Evolutionary conservation across 2,797 vertebrate species (phyloP), one percentile per base, ranked within the genome.

Genomic region (Sphaeramia orbicularis): DNA sequence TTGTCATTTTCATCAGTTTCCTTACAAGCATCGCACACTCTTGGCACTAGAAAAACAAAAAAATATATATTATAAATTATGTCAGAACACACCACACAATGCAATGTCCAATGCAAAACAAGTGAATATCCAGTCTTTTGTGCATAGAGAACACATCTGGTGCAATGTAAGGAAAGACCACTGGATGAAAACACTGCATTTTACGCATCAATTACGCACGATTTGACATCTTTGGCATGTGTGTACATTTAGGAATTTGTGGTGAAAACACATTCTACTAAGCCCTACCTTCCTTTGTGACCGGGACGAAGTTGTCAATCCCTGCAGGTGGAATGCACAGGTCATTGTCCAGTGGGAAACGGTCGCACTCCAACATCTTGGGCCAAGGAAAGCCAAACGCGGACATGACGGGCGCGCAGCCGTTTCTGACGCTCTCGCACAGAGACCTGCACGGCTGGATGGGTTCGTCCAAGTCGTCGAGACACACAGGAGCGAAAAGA

Each of bases 381-480:
- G 98, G 97, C 98, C 98, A 99, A 1, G 97, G 98, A 73, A 97
- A 99, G 67, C 98, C 98, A 54, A 99, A 99, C 30, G 96, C 96
- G 41, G 95, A 96, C 98, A 99, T 99, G 30, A 99, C 97, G 0
- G 98, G 98, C 10, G 95, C 96, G 86, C 98, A 99, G 79, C 96
- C 96, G 72, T 92, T 85, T 78, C 94, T 95, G 77, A 99, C 98
- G 87, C 94, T 94, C 71, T 96, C 95, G 76, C 98, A 99, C 57
- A 99, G 94, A 4, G 97, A 98, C 74, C 96, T 93, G 93, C 97
- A 99, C 1, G 97, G 98, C 85, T 96, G 96, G 15, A 99, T 98
- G 76, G 95, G 96, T 89, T 98, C 97, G 83, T 98, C 96, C 87
- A 98, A 71, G 60, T 99, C 97, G 53, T 96, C 95, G 79, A 99